phyloP scores from a whole-genome alignment of 2,797 vertebrate genomes.

The Melanogrammus aeglefinus region DNA sequence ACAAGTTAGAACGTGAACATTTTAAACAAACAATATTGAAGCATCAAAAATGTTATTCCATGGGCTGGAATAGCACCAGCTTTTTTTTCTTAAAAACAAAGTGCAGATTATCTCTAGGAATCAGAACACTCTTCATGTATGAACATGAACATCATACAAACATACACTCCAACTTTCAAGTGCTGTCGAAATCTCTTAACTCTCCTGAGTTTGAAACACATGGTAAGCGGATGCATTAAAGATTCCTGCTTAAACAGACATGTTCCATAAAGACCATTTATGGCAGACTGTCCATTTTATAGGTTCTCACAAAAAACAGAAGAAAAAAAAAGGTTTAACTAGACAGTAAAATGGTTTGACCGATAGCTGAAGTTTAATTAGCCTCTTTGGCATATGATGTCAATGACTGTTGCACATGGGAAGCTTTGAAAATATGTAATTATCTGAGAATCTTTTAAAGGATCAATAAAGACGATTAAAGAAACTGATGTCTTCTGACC shows the following conservation, averaged over 20 bases:
- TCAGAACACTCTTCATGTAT: not conserved
- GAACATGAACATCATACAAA: not conserved
- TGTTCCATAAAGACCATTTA: constrained; percentile 22
- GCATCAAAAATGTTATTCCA: no score
- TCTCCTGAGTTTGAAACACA: not conserved
- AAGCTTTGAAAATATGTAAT: not conserved
- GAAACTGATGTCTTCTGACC: not conserved
- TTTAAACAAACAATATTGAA: not conserved
- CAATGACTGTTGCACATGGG: not conserved
- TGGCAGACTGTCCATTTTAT: constrained; percentile 4
- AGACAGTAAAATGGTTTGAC: constrained; percentile 15
- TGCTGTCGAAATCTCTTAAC: not conserved
- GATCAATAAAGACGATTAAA: constrained; percentile 3
- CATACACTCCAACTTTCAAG: not conserved
- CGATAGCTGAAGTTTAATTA: not conserved
- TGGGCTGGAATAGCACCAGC: no score
- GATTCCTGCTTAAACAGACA: constrained; percentile 17
- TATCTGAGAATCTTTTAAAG: not conserved
- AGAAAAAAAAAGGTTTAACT: constrained; percentile 4
- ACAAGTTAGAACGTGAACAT: not conserved
- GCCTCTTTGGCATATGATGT: not conserved
- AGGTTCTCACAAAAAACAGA: constrained; percentile 14
- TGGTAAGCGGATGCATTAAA: constrained; percentile 25
- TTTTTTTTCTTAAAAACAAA: not conserved
- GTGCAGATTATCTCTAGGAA: not conserved